Conservation (phyloP, 2,113 vertebrate genomes). For the Oriolus oriolus region DNA sequence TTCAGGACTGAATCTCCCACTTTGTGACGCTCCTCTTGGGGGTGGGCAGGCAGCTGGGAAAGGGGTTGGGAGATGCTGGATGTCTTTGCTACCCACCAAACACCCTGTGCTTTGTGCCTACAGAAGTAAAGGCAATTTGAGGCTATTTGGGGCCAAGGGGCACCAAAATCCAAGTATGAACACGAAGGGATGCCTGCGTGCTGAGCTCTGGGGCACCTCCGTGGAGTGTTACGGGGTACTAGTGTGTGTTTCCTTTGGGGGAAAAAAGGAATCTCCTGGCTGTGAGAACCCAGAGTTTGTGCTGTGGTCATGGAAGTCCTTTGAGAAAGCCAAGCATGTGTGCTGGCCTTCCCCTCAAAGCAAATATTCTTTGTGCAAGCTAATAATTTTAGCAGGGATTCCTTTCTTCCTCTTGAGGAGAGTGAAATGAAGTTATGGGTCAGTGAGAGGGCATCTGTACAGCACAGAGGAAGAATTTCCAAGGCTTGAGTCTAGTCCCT, state of each 20-base stretch:
- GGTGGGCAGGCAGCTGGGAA: neutral
- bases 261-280: neutral
- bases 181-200: neutral
- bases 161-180: neutral
- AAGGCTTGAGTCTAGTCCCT: neutral
- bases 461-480: neutral
- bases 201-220: neutral
- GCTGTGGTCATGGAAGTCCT: neutral
- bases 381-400: slow-evolving; percentile 54
- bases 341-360: slow-evolving; percentile 40
- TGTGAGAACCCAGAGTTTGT: neutral
- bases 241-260: neutral
- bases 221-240: neutral
- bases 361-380: slow-evolving; percentile 17
- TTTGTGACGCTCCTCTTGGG: neutral
- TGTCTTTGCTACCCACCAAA: neutral
- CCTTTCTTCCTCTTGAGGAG: slow-evolving; percentile 50
- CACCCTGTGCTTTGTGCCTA: neutral
- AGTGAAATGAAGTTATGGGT: slow-evolving; percentile 52
- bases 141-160: neutral
- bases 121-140: neutral
- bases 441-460: slow-evolving; percentile 26
- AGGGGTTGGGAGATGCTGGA: neutral
- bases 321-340: slow-evolving; percentile 38
- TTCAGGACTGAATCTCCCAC: neutral